phyloP scores from a whole-genome alignment of 2,797 vertebrate genomes.

The Enteromius argenteus region DNA sequence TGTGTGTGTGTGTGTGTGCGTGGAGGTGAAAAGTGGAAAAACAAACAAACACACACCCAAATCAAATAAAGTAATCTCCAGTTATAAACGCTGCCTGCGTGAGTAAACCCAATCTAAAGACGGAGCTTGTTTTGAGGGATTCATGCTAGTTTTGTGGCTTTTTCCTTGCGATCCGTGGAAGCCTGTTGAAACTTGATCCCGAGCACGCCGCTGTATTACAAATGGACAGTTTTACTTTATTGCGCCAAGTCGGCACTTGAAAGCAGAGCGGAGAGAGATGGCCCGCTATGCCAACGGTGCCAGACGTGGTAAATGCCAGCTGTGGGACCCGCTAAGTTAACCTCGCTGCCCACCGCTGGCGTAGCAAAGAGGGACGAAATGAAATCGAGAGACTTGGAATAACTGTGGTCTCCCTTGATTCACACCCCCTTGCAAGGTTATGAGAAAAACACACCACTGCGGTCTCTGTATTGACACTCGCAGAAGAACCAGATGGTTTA shows the following conservation, averaged over 20 bases:
- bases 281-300: conserved; percentile 24
- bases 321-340: conserved; percentile 32
- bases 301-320: conserved; percentile 45
- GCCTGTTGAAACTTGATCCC: conserved; percentile 54
- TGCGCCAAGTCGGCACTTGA: conserved; percentile 81
- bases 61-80: conserved; percentile 41
- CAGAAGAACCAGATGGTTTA: conserved; percentile 44
- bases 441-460: conserved; percentile 47
- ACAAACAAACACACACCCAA: conserved; percentile 42
- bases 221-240: conserved; percentile 75
- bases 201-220: conserved; percentile 37
- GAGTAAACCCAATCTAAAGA: conserved; percentile 32
- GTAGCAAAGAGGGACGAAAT: conserved; percentile 20
- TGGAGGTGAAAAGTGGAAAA: conserved; percentile 24
- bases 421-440: conserved; percentile 42
- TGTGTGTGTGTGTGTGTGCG: background rate
- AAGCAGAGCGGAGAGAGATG: conserved; percentile 70
- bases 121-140: conserved; percentile 22
- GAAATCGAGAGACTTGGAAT: conserved; percentile 32
- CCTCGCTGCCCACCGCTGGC: conserved; percentile 35
- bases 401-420: conserved; percentile 42
- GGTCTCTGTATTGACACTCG: conserved; percentile 43
- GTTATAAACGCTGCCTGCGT: conserved; percentile 17
- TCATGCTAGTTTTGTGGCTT: conserved; percentile 18
- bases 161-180: conserved; percentile 20